Conservation (phyloP, 2,888 invertebrate genomes). For the Strigamia transsilvanica region DNA sequence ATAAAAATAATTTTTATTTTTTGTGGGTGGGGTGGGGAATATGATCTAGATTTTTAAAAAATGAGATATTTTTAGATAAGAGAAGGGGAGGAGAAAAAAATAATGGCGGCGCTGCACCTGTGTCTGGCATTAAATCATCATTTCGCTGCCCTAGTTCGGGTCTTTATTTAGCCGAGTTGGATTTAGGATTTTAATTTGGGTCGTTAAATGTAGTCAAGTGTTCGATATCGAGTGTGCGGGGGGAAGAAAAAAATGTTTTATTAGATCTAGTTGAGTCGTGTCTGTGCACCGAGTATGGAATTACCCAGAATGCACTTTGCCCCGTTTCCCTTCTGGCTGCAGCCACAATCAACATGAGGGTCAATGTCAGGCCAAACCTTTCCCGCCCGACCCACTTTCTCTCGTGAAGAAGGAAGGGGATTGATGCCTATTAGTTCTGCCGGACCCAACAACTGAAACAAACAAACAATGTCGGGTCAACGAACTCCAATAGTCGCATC, state of each 20-base stretch:
- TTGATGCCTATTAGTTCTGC: conserved; percentile 18
- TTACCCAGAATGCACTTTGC: background rate
- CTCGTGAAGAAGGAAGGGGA: conserved; percentile 24
- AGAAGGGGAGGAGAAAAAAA: background rate
- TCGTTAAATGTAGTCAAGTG: too few relatives aligned
- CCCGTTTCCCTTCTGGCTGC: conserved; percentile 10
- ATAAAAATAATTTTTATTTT: too few relatives aligned
- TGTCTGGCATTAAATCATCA: too few relatives aligned
- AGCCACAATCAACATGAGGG: conserved; percentile 5
- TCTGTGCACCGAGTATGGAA: background rate
- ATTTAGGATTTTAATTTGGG: too few relatives aligned
- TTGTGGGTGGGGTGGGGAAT: too few relatives aligned
- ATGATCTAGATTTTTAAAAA: background rate
- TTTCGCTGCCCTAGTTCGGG: too few relatives aligned
- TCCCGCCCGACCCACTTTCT: conserved; percentile 37
- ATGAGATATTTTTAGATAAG: background rate
- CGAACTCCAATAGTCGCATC: background rate
- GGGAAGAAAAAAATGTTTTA: too few relatives aligned
- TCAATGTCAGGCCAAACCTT: conserved; percentile 34
- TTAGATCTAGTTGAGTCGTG: background rate
- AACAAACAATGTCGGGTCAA: conserved; percentile 35
- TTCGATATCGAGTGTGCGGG: too few relatives aligned
- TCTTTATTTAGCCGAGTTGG: too few relatives aligned
- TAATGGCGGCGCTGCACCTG: background rate
- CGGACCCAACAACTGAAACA: conserved; percentile 22